Base-by-base conservation (phyloP, 2,888 invertebrate species). In the Trimorus sp. region DNA sequence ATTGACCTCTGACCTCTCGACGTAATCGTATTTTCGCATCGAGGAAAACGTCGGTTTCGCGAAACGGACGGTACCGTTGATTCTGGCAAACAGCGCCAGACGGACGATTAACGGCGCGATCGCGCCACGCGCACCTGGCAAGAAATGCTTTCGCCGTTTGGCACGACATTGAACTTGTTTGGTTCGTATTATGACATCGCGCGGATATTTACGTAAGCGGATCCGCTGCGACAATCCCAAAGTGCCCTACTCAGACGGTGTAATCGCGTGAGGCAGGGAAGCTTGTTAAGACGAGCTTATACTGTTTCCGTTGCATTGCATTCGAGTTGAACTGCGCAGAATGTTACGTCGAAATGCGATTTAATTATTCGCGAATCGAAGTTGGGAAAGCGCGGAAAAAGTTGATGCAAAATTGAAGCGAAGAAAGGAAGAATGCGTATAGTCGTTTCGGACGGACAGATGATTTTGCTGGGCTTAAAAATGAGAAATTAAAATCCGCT, bases 141-240 rank as follows among this genome's bases (percentile, higher is more conserved):
- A 68, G 76, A 62, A 84, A 84, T 84, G 54, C 70, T 79, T 79
- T 78, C 49, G 58, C 36, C 12, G 40, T 82, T 82, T 79, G 74
- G 66, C 77, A 76, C 65, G 78, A 84, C 79, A 77, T 84, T 84
- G 84, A 82, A 84, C 84, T 82, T 82, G 70, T 71, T 75, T 82
- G 77, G 75, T 54, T 82, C 73, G 40, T 68, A 81, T 82, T 76
- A 78, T 80, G 82, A 84, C 79, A 78, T 75, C 60, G 68, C 11
- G 26, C 63, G 54, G 37, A 78, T 65, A 84, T 77, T 82, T 82
- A 82, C 82, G 75, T 80, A 84, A 84, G 65, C 79, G 60, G 76
- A 76, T 79, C 48, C 26, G 68, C 59, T 45, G 68, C 49, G 15
- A 70, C 74, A 45, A 82, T 78, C 71, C 66, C 63, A 59, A 70